Evolutionary conservation across 1,140 invertebrate species (phyloP).

Genomic region (Drosophila bifasciata): DNA sequence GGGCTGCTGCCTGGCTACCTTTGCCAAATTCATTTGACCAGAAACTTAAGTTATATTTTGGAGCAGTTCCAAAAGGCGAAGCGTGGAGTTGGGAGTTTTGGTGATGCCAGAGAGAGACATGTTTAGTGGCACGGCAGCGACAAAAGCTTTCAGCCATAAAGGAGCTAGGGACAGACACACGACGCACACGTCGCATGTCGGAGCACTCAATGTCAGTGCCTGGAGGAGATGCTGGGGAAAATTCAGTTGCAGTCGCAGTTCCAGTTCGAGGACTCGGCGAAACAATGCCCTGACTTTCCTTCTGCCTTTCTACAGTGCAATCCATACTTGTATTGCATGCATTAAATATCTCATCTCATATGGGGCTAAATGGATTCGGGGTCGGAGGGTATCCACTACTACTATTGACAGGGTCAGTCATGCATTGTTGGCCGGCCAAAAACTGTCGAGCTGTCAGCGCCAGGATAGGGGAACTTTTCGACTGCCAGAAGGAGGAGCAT

Average conservation of each 20-base stretch:
- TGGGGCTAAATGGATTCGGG: constrained; percentile 73
- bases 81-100: constrained; percentile 33
- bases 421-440: constrained; percentile 78
- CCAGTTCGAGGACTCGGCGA: constrained; percentile 36
- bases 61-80: constrained; percentile 58
- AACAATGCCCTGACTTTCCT: constrained; percentile 75
- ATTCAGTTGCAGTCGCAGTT: constrained; percentile 63
- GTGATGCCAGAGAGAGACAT: constrained; percentile 70
- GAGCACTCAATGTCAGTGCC: constrained; percentile 78
- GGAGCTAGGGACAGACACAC: constrained; percentile 14
- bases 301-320: background rate
- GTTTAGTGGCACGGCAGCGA: constrained; percentile 76
- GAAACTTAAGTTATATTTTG: constrained; percentile 84
- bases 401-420: constrained; percentile 79
- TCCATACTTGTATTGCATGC: constrained; percentile 54
- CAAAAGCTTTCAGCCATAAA: constrained; percentile 84
- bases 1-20: constrained; percentile 61
- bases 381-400: constrained; percentile 16
- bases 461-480: constrained; percentile 26
- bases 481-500: background rate
- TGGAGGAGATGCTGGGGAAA: constrained; percentile 15
- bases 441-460: constrained; percentile 64
- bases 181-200: constrained; percentile 71
- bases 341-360: constrained; percentile 80
- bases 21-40: constrained; percentile 84